A percentile compares a stretch with the other conserved stretches of the same genome.
Evolutionary conservation across 1,140 invertebrate species (phyloP).

Genomic region (Drosophila erecta): DNA sequence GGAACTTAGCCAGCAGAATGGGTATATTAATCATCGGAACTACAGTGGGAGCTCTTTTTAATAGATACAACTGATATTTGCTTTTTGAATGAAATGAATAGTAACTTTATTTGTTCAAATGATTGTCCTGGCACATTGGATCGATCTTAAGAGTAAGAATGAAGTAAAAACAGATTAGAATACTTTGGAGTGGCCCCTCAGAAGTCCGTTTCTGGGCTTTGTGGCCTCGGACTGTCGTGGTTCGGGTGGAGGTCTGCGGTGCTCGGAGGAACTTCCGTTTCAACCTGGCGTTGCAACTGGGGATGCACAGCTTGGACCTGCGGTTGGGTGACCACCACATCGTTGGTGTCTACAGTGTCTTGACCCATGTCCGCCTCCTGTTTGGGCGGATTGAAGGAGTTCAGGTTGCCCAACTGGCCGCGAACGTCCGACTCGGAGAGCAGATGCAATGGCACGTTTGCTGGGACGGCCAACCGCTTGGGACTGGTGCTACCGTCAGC

Average conservation of each 20-base stretch:
- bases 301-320: constrained; percentile 20
- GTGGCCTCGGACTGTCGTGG: constrained; percentile 53
- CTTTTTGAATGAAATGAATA: constrained; percentile 20
- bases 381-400: constrained; percentile 60
- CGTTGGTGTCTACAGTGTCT: constrained; percentile 27
- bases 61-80: no score
- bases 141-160: constrained; percentile 19
- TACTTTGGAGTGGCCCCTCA: constrained; percentile 32
- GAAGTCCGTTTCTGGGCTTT: constrained; percentile 83
- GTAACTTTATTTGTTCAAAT: constrained; percentile 49
- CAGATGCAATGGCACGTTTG: constrained; percentile 78
- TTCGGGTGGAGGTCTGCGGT: no score
- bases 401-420: constrained; percentile 67
- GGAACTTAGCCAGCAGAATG: no score
- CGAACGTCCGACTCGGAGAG: constrained; percentile 76
- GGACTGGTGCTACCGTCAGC: constrained; percentile 72
- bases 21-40: no score
- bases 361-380: constrained; percentile 8
- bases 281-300: neutral
- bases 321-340: constrained; percentile 22
- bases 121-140: constrained; percentile 21
- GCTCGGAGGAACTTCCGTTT: neutral
- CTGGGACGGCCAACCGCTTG: constrained; percentile 72
- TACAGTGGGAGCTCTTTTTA: no score
- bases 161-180: constrained; percentile 31